A percentile compares a stretch with the other conserved stretches of the same genome.
These are phyloP conservation scores for Lithophane ornitopus DNA, from an alignment of 2,888 invertebrate species.

Conservation along the genomic window DNA sequence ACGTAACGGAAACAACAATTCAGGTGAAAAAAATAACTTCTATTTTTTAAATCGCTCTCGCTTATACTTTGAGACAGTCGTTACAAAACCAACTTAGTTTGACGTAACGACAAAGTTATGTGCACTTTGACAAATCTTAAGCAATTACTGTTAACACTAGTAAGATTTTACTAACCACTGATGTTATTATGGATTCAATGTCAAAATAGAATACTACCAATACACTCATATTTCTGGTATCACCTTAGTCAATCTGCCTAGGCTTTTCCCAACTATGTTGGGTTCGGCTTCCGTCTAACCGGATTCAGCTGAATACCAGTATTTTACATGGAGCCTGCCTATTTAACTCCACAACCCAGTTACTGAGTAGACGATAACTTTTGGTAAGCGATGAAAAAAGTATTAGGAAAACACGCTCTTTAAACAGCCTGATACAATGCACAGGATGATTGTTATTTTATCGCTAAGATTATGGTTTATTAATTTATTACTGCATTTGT, in stretches of 20 bases:
- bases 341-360: too few species aligned
- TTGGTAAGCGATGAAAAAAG: neutral
- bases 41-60: constrained; percentile 32
- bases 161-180: constrained; percentile 65
- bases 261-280: too few species aligned
- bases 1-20: neutral
- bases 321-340: too few species aligned
- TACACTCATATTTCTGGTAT: neutral
- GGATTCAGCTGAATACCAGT: too few species aligned
- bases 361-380: too few species aligned
- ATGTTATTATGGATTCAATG: constrained; percentile 28
- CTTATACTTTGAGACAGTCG: constrained; percentile 65
- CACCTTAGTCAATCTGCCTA: too few species aligned
- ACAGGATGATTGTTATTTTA: neutral
- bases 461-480: too few species aligned
- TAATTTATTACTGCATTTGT: too few species aligned
- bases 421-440: too few species aligned
- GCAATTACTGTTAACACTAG: constrained; percentile 75
- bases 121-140: constrained; percentile 82
- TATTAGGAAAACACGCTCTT: neutral
- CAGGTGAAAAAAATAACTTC: neutral
- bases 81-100: constrained; percentile 72
- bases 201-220: constrained; percentile 31
- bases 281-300: too few species aligned
- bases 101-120: constrained; percentile 78